Base-by-base conservation (phyloP, 2,797 vertebrate species). In the Gymnocypris eckloni region DNA sequence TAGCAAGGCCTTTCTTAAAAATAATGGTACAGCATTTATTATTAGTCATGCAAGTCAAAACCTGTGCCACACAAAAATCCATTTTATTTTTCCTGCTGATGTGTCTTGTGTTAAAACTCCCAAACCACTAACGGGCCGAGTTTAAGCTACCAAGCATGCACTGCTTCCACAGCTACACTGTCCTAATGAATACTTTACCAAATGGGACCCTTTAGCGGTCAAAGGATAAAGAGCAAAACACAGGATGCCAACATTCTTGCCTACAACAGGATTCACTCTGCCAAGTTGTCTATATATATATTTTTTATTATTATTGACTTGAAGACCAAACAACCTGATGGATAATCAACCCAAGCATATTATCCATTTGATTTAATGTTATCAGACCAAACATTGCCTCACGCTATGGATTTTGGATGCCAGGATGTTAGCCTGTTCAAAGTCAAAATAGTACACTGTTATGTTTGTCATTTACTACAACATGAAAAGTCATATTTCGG, bases 321-420 rank as follows among this genome's bases (percentile, higher is more conserved):
- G 25, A 80, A 88, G 71, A 82, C 79, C 78, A 87, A 87, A 73
- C 43, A 73, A 45, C 66, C 52, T 73, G 16, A 73, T 85, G 83
- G 75, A 85, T 64, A 37, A 54, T 67, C 61, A 66, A 50, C 41
- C 67, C 41, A 75, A 28, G 87, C 43, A 39, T 64, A 20, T 37
- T 59, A 48, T 48, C 25, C 61, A 76, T 86, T 22, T 28, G 71
- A 61, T 83, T 78, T 72, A 69, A 88, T 25, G 86, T 71, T 70
- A 76, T 64, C 69, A 92, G 92, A 95, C 93, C 92, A 94, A 93
- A 93, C 84, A 69, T 90, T 89, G 86, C 89, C 89, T 92, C 88
- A 88, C 83, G 6, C 8, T 85, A 41, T 73, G 45, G 77, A 82
- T 77, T 81, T 39, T 50, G 43, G 22, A 78, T 28, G 20, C 72